Conservation (phyloP, 2,888 invertebrate species). For the Tachystola acroxantha region DNA sequence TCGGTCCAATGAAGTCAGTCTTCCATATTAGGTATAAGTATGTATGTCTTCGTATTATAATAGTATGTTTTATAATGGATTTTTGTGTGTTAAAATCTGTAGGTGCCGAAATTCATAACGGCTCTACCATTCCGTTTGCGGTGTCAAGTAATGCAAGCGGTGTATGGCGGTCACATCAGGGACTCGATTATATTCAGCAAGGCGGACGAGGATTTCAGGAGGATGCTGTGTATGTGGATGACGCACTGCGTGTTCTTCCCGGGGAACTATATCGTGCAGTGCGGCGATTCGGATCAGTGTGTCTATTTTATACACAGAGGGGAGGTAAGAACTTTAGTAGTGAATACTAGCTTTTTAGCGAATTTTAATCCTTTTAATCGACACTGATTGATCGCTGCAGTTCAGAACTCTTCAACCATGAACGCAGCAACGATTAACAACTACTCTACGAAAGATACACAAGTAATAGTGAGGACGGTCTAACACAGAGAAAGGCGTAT, state of each 20-base stretch:
- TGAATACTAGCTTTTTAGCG: background rate
- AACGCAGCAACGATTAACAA: no score
- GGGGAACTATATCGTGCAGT: slow-evolving; percentile 75
- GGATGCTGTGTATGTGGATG: slow-evolving; percentile 71
- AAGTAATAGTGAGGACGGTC: no score
- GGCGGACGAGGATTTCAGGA: slow-evolving; percentile 63
- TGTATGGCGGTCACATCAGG: slow-evolving; percentile 68
- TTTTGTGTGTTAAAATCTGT: no score
- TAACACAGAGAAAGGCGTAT: no score
- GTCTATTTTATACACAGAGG: slow-evolving; percentile 78
- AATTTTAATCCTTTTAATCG: no score
- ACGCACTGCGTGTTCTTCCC: slow-evolving; percentile 73
- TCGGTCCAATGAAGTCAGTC: no score
- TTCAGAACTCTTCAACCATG: no score
- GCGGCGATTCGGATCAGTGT: slow-evolving; percentile 73
- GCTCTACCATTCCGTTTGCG: slow-evolving; percentile 62
- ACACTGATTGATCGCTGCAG: no score
- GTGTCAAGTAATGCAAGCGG: slow-evolving; percentile 67
- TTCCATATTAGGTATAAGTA: no score
- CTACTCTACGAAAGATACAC: no score
- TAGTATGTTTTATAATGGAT: no score
- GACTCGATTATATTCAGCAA: slow-evolving; percentile 71
- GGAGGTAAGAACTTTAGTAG: slow-evolving; percentile 49
- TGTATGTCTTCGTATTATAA: no score
- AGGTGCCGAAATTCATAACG: slow-evolving; percentile 60